These are phyloP conservation scores for Procambarus virginalis DNA, from an alignment of 1,140 invertebrate genomes.

Conservation along the genomic window DNA sequence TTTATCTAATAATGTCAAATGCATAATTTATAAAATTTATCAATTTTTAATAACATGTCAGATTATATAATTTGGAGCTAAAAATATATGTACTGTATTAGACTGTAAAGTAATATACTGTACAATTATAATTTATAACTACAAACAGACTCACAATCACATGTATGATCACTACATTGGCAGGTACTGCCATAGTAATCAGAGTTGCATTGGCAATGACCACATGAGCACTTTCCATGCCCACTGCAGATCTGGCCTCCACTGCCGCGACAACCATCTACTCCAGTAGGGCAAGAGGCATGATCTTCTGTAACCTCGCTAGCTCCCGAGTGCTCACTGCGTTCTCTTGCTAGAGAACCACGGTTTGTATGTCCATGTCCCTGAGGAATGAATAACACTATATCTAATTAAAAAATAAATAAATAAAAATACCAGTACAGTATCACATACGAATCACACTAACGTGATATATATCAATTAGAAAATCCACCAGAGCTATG, in stretches of 20 bases:
- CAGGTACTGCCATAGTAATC: conserved; percentile 54
- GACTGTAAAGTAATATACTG: no score
- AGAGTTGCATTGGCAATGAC: conserved; percentile 52
- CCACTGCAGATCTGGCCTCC: conserved; percentile 34
- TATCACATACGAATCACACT: no score
- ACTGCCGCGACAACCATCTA: conserved; percentile 24
- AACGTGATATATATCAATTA: background rate
- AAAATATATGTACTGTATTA: no score
- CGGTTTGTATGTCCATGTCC: background rate
- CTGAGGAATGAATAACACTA: background rate
- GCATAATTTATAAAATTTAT: no score
- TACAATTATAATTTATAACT: background rate
- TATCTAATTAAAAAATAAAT: no score
- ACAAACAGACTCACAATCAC: conserved; percentile 40
- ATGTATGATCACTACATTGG: conserved; percentile 53
- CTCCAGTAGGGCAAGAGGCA: conserved; percentile 17
- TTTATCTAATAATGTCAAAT: no score
- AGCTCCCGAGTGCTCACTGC: background rate
- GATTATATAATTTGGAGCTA: no score
- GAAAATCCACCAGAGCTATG: no score
- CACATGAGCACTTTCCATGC: conserved; percentile 54
- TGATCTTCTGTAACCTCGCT: background rate
- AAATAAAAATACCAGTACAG: no score
- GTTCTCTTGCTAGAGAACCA: background rate
- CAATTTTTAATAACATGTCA: no score